Evolutionary conservation across 2,113 vertebrate species (phyloP), one percentile per base, ranked within the genome.

Genomic region (Cinclus mexicanus): DNA sequence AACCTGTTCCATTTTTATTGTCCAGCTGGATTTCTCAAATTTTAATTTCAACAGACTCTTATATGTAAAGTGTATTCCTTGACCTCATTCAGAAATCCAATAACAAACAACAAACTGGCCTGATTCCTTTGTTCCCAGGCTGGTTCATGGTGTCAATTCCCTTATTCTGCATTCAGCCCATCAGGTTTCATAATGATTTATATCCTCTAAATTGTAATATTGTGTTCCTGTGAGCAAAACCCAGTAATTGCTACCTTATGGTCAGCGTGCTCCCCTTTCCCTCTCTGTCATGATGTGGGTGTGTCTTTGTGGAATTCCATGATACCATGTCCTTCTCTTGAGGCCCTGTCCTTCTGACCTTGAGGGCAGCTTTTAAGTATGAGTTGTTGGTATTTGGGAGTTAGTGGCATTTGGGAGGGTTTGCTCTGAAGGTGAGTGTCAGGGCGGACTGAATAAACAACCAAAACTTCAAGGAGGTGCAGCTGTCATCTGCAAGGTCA

Each of bases 121-220:
- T 0, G 0, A 44, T 35, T 25, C 20, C 33, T 80, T 65, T 80
- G 39, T 53, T 64, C 60, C 60, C 19, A 11, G 49, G 24, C 4
- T 44, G 24, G 5, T 29, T 10, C 37, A 20, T 65, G 25, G 10
- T 1, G 0, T 24, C 26, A 67, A 1, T 20, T 80, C 25, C 10
- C 21, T 37, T 20, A 24, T 56, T 80, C 33, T 0, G 1, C 21
- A 46, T 67, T 25, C 41, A 37, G n/a, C 8, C 25, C 61, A 55
- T 24, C 20, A 24, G 25, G 15, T 65, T 65, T 67, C 50, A 19
- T 12, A 31, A 65, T 18, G 8, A 28, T 29, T 65, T 65, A 14
- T 24, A 24, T 35, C 39, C 25, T 53, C 20, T 9, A 11, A 44
- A 44, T 55, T 4, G 5, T 7, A 65, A 24, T 35, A 23, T 19